Base-by-base conservation (phyloP, 2,113 vertebrate species). In the Cavia aperea region DNA sequence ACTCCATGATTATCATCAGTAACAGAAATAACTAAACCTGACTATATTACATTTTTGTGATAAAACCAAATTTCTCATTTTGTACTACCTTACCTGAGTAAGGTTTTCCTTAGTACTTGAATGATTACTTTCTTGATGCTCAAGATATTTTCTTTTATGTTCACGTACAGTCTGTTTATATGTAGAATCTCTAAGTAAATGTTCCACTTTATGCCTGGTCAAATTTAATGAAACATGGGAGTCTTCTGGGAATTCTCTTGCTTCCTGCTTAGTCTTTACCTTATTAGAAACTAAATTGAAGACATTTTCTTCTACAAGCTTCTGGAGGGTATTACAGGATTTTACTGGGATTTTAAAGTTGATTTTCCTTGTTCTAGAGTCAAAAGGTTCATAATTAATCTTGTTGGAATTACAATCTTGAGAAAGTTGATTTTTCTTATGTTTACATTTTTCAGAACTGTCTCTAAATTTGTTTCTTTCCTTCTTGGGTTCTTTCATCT, bases 401-500 rank as follows among this genome's bases (percentile, higher is more conserved):
- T 94, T 73, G 68, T 66, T 68, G 39, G 92, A 94, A 89, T 84
- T 89, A 92, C 21, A 93, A 31, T 87, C 92, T 21, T 82, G 92
- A 93, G 94, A 36, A 0, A 26, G 81, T 0, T 12, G 82, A 73
- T 92, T 77, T 29, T 88, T 96, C 86, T 95, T 97, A 70, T 72
- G 88, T 86, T 97, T 97, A n/a, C 33, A 36, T 84, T 95, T 94
- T 89, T 97, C 94, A 5, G 60, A 94, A 96, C 84, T 96, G 39
- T 94, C 78, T 90, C 96, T 97, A 4, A 93, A 75, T 83, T 96
- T 73, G 51, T 43, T 84, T 51, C 92, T 95, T 92, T 43, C 95
- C 94, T 95, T 96, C 87, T 85, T 81, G 89, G 95, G 94, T 14
- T 96, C 97, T 77, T 96, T 97, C 85, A 95, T 68, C 91, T 96